phyloP scores from a whole-genome alignment of 2,113 vertebrate species.

The Pterocles burchelli region DNA sequence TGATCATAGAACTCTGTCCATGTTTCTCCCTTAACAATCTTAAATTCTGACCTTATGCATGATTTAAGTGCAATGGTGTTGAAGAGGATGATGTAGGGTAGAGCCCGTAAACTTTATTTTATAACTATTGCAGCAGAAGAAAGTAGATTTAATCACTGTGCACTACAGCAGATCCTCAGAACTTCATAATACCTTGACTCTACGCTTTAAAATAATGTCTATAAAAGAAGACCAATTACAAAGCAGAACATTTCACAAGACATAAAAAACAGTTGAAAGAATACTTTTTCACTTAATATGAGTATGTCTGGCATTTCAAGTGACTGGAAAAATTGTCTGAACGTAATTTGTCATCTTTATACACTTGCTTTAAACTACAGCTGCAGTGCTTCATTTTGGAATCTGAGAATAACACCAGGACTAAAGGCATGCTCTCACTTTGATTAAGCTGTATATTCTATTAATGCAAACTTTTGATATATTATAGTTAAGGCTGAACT shows the following conservation, averaged over 20 bases:
- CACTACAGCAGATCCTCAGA: neutral
- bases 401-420: neutral
- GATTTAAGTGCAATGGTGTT: neutral
- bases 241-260: neutral
- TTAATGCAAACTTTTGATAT: neutral
- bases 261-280: neutral
- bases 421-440: neutral
- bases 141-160: neutral
- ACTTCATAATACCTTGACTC: neutral
- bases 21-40: neutral
- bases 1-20: neutral
- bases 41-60: neutral
- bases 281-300: neutral
- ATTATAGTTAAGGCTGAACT: neutral
- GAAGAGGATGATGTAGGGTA: neutral
- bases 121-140: neutral
- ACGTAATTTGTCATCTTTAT: neutral
- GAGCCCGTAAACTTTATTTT: neutral
- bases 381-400: neutral
- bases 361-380: neutral
- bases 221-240: conserved; percentile 7
- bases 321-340: neutral
- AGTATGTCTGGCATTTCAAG: neutral
- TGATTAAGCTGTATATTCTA: neutral
- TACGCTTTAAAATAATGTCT: neutral